Evolutionary conservation across 2,113 vertebrate species (phyloP).

Genomic region (Rhinichthys klamathensis): DNA sequence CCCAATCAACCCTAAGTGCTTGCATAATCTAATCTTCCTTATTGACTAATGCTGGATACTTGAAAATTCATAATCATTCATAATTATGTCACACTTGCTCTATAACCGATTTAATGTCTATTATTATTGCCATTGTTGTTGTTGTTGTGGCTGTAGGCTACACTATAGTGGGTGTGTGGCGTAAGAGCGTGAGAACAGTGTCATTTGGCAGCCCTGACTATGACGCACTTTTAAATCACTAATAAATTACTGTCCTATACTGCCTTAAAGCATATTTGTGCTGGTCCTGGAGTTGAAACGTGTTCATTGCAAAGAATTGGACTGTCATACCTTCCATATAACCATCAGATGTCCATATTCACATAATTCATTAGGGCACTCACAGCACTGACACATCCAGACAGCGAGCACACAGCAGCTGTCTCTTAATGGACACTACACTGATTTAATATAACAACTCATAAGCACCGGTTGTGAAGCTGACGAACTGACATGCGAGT

Average conservation of each 20-base stretch:
- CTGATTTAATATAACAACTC: not conserved
- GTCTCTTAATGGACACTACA: not conserved
- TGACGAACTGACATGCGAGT: slow-evolving; percentile 4
- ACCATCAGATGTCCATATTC: not conserved
- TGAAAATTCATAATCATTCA: no score
- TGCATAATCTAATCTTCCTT: no score
- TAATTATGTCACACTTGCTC: no score
- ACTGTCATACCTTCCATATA: not conserved
- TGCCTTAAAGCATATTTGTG: not conserved
- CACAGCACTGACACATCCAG: not conserved
- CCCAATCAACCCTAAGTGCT: no score
- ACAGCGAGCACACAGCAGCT: not conserved
- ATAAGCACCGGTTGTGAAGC: not conserved
- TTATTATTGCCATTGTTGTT: no score
- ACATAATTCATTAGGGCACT: not conserved
- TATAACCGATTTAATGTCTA: no score
- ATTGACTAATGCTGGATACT: no score
- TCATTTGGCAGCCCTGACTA: no score
- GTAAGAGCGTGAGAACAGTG: no score
- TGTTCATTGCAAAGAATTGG: not conserved
- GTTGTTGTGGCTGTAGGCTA: no score
- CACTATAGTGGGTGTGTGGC: no score
- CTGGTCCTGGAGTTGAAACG: not conserved
- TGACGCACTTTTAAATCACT: not conserved
- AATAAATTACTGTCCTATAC: not conserved